A percentile compares a stretch with the other conserved stretches of the same genome.
Evolutionary conservation across 2,113 vertebrate genomes (phyloP).

Genomic region (Girardinichthys multiradiatus): DNA sequence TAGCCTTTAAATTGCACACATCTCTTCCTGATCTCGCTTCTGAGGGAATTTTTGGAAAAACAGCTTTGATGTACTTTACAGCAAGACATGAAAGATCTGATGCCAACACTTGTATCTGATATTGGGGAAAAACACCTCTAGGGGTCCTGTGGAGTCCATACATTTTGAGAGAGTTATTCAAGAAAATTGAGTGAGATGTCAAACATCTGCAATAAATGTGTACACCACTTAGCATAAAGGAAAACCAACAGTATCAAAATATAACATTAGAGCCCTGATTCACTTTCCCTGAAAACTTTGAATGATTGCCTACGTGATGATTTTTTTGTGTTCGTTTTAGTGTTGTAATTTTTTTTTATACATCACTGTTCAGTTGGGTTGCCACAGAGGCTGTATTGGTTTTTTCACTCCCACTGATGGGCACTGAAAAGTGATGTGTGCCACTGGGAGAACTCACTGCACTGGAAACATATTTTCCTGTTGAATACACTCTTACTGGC

Average conservation of each 20-base stretch:
- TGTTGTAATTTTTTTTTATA: conserved; percentile 7
- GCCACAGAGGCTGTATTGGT: conserved; percentile 27
- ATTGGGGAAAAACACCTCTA: not conserved
- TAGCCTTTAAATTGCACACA: not conserved
- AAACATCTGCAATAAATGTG: not conserved
- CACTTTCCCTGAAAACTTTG: not conserved
- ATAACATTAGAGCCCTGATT: not conserved
- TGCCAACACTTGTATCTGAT: not conserved
- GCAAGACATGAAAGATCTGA: not conserved
- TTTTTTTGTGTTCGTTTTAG: not conserved
- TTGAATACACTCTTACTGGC: conserved; percentile 20
- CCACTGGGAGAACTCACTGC: conserved; percentile 16
- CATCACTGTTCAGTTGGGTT: conserved; percentile 40
- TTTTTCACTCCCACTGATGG: conserved; percentile 29
- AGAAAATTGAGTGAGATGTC: not conserved
- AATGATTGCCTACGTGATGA: not conserved
- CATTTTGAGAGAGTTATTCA: not conserved
- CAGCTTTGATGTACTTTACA: not conserved
- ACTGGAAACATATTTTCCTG: conserved; percentile 7
- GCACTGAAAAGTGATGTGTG: conserved; percentile 18
- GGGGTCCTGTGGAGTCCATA: not conserved
- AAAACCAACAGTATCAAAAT: not conserved
- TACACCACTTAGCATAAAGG: not conserved
- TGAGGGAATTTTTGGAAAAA: not conserved
- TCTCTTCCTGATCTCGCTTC: not conserved